Evolutionary conservation across 2,888 invertebrate genomes (phyloP), one percentile per base, ranked within the genome.

Genomic region (Drosophila helvetica): DNA sequence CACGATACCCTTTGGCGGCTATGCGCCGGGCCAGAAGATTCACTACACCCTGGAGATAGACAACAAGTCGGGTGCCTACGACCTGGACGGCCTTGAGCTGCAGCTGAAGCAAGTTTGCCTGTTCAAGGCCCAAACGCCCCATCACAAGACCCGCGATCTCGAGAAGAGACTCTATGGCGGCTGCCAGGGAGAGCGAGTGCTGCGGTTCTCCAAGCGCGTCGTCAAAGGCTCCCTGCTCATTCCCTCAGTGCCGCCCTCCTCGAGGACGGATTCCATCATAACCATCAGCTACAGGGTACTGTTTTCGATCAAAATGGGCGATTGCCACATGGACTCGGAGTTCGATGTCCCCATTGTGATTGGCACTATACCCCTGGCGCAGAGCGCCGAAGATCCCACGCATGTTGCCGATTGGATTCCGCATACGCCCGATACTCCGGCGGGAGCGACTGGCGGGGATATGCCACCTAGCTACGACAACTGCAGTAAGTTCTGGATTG

Each of bases 1-100:
- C 0, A 82, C 69, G 6, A 45, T 95, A 4, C 95, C 95, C 0
- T 94, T 94, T 42, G 93, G 94, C 3, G 96, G 96, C 1, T 96
- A 94, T 90, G 95, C 95, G 33, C 94, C 95, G 0, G 96, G 96
- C 0, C 96, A 96, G 91, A 92, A 93, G 25, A 94, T 96, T 67
- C 94, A 94, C 0, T 91, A 96, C 15, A 92, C 93, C 38, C 92
- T 96, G 7, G 94, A 95, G 79, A 93, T 96, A 38, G 95, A 95
- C 74, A 96, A 96, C 91, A 93, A 94, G 77, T 95, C 95, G 55
- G 94, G 94, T 80, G 68, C 72, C 12, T 78, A 79, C 25, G 89
- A 88, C 45, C 43, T 87, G 42, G 25, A 74, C 0, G 85, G 86
- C 27, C 77, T 86, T 45, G 51, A 69, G 8, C 10, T 88, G 0